phyloP scores from a whole-genome alignment of 2,113 vertebrate genomes.

The Periophthalmus modestus region DNA sequence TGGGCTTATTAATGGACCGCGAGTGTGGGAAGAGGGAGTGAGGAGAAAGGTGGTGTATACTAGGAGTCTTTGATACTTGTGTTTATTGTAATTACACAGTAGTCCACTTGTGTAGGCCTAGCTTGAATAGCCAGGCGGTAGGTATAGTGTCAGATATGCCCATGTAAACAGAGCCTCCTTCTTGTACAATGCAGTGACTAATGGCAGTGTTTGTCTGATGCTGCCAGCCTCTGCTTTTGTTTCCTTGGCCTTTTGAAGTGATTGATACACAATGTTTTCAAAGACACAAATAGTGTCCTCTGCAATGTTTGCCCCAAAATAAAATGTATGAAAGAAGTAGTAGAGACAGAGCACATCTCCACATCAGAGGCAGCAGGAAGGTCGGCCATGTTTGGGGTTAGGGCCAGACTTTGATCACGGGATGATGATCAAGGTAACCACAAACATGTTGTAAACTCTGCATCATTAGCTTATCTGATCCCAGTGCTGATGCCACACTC shows the following conservation, averaged over 20 bases:
- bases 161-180: slow-evolving; percentile 68
- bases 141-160: slow-evolving; percentile 66
- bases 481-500: slow-evolving; percentile 7
- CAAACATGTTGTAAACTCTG: slow-evolving; percentile 39
- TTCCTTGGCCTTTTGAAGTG: slow-evolving; percentile 67
- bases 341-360: slow-evolving; percentile 50
- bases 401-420: slow-evolving; percentile 54
- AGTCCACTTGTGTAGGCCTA: slow-evolving; percentile 48
- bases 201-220: slow-evolving; percentile 72
- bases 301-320: slow-evolving; percentile 75
- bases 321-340: slow-evolving; percentile 55
- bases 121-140: slow-evolving; percentile 62
- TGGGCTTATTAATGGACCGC: slow-evolving; percentile 57
- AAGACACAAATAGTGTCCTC: slow-evolving; percentile 70
- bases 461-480: slow-evolving; percentile 10
- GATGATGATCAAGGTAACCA: slow-evolving; percentile 44
- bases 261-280: slow-evolving; percentile 73
- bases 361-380: slow-evolving; percentile 61
- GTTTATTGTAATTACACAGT: slow-evolving; percentile 67
- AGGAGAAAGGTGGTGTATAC: slow-evolving; percentile 54
- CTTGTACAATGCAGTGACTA: slow-evolving; percentile 62
- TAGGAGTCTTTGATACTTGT: slow-evolving; percentile 63
- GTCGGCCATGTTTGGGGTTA: slow-evolving; percentile 43
- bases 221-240: slow-evolving; percentile 72
- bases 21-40: slow-evolving; percentile 69